Conservation (phyloP, 1,140 invertebrate species). For the Frieseomelitta varia region DNA sequence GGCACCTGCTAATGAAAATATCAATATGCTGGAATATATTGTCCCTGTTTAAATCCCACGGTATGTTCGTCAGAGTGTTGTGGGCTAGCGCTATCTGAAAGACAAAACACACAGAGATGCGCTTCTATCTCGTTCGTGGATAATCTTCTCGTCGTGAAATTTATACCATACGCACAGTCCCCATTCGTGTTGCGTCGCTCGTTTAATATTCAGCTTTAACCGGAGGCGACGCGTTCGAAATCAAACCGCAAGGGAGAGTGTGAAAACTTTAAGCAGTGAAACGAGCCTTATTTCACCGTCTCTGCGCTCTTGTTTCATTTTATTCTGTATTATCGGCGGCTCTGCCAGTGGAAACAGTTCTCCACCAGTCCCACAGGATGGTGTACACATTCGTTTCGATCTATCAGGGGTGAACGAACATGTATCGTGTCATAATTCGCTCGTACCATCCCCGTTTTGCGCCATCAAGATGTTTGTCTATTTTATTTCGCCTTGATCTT, state of each 20-base stretch:
- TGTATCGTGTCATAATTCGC: background rate
- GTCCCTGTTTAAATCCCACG: constrained; percentile 90
- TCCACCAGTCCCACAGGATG: background rate
- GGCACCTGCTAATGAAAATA: constrained; percentile 91
- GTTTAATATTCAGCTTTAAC: constrained; percentile 30
- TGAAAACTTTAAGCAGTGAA: constrained; percentile 16
- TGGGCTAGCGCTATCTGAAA: constrained; percentile 75
- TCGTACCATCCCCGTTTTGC: background rate
- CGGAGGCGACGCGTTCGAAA: background rate
- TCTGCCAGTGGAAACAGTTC: background rate
- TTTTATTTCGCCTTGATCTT: background rate
- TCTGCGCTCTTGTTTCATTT: background rate
- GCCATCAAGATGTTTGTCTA: no score
- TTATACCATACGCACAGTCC: background rate
- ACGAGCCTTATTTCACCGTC: background rate
- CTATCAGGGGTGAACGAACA: background rate
- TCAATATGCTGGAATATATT: constrained; percentile 93
- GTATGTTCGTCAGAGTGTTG: constrained; percentile 75
- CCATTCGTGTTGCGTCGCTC: background rate
- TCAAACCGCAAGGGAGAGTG: background rate
- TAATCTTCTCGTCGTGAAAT: background rate
- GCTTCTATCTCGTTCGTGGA: background rate
- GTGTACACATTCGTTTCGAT: background rate
- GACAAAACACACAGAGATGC: background rate
- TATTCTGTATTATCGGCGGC: constrained; percentile 3